phyloP scores from a whole-genome alignment of 2,113 vertebrate species.

The Conger conger region DNA sequence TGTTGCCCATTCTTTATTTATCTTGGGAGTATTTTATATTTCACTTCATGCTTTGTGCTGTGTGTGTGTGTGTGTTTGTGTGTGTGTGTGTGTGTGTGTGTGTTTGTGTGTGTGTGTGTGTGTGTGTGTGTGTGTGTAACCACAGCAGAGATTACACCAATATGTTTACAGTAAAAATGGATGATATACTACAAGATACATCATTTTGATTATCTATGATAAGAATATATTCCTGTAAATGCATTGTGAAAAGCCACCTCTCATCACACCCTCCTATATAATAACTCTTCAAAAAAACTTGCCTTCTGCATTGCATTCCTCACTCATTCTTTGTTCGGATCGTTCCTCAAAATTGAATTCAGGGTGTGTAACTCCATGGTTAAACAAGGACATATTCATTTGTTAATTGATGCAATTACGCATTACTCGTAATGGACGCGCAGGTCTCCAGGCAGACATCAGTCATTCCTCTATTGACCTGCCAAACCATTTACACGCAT shows the following conservation, averaged over 20 bases:
- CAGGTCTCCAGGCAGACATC: constrained; percentile 75
- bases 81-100: neutral
- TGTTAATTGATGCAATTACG: constrained; percentile 90
- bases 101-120: neutral
- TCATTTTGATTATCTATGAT: neutral
- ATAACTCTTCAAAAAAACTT: constrained; percentile 58
- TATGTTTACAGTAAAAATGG: neutral
- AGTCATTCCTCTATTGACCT: constrained; percentile 78
- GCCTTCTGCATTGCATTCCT: neutral
- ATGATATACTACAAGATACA: neutral
- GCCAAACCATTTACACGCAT: constrained; percentile 62
- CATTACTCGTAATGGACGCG: constrained; percentile 72
- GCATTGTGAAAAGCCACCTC: constrained; percentile 70
- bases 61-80: neutral
- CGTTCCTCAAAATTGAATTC: constrained; percentile 55
- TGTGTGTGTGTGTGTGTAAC: neutral
- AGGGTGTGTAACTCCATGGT: constrained; percentile 69
- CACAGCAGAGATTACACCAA: neutral
- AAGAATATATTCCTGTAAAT: neutral
- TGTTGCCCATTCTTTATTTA: neutral
- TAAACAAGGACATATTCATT: constrained; percentile 80
- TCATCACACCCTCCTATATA: constrained; percentile 62
- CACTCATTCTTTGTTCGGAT: constrained; percentile 27
- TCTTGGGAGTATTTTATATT: neutral
- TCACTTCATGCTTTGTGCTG: neutral